phyloP scores from a whole-genome alignment of 2,113 vertebrate species.

The Polypterus bichir region DNA sequence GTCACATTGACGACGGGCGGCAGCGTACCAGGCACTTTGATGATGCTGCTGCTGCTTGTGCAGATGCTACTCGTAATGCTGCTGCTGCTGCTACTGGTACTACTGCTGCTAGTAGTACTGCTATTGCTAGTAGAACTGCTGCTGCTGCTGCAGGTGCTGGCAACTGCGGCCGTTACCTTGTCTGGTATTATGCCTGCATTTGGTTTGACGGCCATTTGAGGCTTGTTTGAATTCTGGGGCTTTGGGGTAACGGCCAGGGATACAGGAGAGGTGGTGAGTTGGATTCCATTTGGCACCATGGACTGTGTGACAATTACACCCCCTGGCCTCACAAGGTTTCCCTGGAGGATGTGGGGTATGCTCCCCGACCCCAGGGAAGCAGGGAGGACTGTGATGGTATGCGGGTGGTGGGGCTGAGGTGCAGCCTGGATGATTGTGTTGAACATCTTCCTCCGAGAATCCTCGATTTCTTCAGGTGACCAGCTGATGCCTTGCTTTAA shows the following conservation, averaged over 20 bases:
- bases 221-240: constrained; percentile 50
- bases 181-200: constrained; percentile 50
- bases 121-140: constrained; percentile 34
- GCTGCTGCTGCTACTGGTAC: constrained; percentile 36
- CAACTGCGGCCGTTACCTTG: constrained; percentile 49
- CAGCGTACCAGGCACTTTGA: constrained; percentile 51
- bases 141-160: constrained; percentile 47
- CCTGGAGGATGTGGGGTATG: constrained; percentile 73
- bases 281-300: constrained; percentile 75
- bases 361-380: constrained; percentile 68
- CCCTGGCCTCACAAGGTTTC: constrained; percentile 68
- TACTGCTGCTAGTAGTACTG: constrained; percentile 43
- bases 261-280: constrained; percentile 69
- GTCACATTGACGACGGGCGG: constrained; percentile 47
- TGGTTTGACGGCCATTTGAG: constrained; percentile 58
- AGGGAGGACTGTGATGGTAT: constrained; percentile 82
- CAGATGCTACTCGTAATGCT: constrained; percentile 30
- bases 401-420: constrained; percentile 45
- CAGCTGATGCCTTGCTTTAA: constrained; percentile 97
- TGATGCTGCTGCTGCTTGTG: constrained; percentile 35
- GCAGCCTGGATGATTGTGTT: constrained; percentile 90
- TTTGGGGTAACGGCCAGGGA: constrained; percentile 72
- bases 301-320: constrained; percentile 85
- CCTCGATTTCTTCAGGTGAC: constrained; percentile 97
- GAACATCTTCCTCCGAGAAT: constrained; percentile 96